Conservation (phyloP, 2,888 invertebrate genomes). For the Graphium colonna region DNA sequence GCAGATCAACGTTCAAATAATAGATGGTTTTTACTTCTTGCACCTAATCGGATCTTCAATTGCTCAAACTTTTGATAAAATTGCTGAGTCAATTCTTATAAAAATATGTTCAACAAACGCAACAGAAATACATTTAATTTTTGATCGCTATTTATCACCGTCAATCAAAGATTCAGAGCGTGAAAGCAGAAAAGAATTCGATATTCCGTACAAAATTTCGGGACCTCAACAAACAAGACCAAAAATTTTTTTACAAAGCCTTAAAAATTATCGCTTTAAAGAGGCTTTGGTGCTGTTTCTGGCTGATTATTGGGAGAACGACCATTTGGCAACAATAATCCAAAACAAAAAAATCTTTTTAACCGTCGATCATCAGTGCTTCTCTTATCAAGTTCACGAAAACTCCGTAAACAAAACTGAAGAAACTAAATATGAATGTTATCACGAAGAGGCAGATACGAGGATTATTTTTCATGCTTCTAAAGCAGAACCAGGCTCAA, state of each 20-base stretch:
- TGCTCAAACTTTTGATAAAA: too few relatives aligned
- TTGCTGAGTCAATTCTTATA: too few relatives aligned
- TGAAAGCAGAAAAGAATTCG: neutral
- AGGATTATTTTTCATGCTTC: neutral
- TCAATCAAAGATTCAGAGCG: conserved; percentile 37
- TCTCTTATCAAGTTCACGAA: too few relatives aligned
- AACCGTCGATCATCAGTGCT: neutral
- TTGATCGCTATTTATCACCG: conserved; percentile 35
- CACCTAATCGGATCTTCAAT: too few relatives aligned
- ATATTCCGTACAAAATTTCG: neutral
- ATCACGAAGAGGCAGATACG: neutral
- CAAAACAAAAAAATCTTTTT: neutral
- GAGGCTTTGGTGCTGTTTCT: neutral
- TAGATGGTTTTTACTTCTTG: too few relatives aligned
- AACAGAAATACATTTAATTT: conserved; percentile 26
- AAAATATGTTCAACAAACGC: too few relatives aligned
- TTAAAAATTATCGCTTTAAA: neutral
- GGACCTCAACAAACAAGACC: neutral
- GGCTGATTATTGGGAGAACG: neutral
- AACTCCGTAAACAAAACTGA: neutral
- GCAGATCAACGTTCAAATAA: too few relatives aligned
- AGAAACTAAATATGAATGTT: neutral
- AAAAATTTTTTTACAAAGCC: neutral
- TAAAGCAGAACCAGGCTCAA: neutral
- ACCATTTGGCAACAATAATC: neutral